Evolutionary conservation across 2,888 invertebrate genomes (phyloP), one percentile per base, ranked within the genome.

Genomic region (Acanthococcus lagerstroemiae): DNA sequence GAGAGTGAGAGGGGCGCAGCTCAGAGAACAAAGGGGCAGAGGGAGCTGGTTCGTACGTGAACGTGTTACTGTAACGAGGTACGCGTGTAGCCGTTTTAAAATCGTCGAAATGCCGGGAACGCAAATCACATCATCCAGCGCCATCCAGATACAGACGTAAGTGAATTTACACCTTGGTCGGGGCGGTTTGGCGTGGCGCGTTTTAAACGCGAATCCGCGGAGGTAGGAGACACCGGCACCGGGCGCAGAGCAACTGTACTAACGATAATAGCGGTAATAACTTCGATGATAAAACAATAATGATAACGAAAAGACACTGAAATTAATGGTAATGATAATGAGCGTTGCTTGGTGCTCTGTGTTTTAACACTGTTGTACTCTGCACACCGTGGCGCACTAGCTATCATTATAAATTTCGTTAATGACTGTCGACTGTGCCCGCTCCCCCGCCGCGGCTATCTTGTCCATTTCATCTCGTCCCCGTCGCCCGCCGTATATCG

Each of bases 211-310:
- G 48, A 58, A 58, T 58, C 46, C 26, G 25, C 12, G n/a, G 24
- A 17, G n/a, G 15, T 17, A 25, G 15, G n/a, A 46, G 45, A 21
- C n/a, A 24, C 22, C 30, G 56, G 12, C 19, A 3, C 5, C 5
- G 37, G 7, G 37, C 9, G 37, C 6, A 17, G 25, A 7, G 46
- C 61, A 50, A 61, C 61, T 61, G 61, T 61, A 55, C 55, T 61
- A 61, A 61, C 61, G 61, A 61, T 61, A 61, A 61, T 61, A 61
- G 61, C 61, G 61, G 61, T 61, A 61, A 61, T 61, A 61, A 61
- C 61, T 61, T 61, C 61, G 61, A 61, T 61, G 61, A 61, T 61
- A 61, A 61, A 61, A 61, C 61, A 61, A 61, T 61, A 61, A 61
- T 61, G 61, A 61, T 61, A 61, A 61, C 61, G 61, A 61, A 61